Evolutionary conservation across 2,797 vertebrate genomes (phyloP), one percentile per base, ranked within the genome.

Genomic region (Acrocephalus scirpaceus): DNA sequence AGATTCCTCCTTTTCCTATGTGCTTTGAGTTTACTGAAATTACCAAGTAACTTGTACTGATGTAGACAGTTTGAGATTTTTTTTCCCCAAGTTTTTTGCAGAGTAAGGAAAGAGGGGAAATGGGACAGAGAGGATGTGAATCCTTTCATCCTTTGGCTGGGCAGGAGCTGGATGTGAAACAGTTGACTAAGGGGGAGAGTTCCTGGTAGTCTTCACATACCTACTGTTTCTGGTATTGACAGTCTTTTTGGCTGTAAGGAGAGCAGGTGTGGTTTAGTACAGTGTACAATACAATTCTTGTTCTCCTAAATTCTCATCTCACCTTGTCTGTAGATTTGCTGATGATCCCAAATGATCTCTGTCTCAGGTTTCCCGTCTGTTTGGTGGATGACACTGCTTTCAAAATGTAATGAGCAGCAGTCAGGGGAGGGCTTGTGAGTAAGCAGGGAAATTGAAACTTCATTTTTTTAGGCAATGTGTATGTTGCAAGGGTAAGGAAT

Each of bases 241-340:
- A 27, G 12, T 42, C 19, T 30, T 50, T 72, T 23, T 47, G 67
- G 4, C 48, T 75, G 16, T 71, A 47, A 61, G 65, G 64, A 75
- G 67, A 73, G 51, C 11, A 61, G 27, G 1, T 47, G 14, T 69
- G 32, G 16, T 50, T 74, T 84, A 58, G 13, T 48, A 40, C 11
- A 26, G 23, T 2, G 0, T 71, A 57, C 0, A 1, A 30, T 23
- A 8, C 1, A 4, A 16, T 58, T 65, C 21, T 60, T 58, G 13
- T 74, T 54, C 27, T 64, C 14, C 45, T 50, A 42, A 66, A 70
- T 85, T 87, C 29, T 74, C 11, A 34, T 80, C 29, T 51, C 15
- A 9, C 20, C 36, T 90, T 34, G 62, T 25, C 22, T 70, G 1
- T 48, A 44, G 78, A 25, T 71, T 62, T 15, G 34, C 5, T 29